These are phyloP conservation scores for Genyomyrus donnyi DNA, from an alignment of 2,113 vertebrate species.

Conservation along the genomic window DNA sequence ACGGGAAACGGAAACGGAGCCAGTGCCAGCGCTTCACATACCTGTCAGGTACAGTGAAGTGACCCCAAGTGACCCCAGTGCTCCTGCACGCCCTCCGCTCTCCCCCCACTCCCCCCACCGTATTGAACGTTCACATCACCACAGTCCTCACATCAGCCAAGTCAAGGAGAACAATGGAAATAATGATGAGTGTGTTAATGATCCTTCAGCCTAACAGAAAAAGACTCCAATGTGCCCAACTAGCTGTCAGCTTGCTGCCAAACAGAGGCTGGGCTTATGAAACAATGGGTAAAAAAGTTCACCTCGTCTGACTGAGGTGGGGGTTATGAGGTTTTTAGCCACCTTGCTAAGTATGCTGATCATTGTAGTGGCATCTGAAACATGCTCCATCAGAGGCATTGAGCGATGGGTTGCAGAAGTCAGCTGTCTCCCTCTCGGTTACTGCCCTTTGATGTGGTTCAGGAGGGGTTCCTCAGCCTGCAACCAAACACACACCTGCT, in stretches of 20 bases:
- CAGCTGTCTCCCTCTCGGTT: slow-evolving; percentile 37
- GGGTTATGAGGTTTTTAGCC: neutral
- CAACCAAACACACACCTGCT: slow-evolving; percentile 52
- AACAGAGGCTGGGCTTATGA: neutral
- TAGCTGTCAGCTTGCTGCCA: neutral
- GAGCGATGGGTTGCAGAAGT: neutral
- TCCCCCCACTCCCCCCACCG: neutral
- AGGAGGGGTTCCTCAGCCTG: slow-evolving; percentile 35
- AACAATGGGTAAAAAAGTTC: neutral
- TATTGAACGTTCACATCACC: neutral
- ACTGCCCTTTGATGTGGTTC: slow-evolving; percentile 43
- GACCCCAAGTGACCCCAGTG: neutral
- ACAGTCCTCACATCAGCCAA: neutral
- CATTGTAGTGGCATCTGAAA: neutral
- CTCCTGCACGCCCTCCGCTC: neutral
- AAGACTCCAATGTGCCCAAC: neutral
- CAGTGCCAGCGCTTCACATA: slow-evolving; percentile 96
- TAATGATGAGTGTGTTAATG: neutral
- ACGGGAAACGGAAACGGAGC: slow-evolving; percentile 97
- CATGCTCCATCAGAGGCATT: neutral
- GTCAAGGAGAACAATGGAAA: neutral
- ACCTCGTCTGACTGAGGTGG: neutral
- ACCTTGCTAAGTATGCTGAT: neutral
- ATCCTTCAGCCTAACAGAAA: neutral
- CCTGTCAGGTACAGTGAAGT: slow-evolving; percentile 74